Base-by-base conservation (phyloP, 2,797 vertebrate genomes). In the Hoplostethus mediterraneus region DNA sequence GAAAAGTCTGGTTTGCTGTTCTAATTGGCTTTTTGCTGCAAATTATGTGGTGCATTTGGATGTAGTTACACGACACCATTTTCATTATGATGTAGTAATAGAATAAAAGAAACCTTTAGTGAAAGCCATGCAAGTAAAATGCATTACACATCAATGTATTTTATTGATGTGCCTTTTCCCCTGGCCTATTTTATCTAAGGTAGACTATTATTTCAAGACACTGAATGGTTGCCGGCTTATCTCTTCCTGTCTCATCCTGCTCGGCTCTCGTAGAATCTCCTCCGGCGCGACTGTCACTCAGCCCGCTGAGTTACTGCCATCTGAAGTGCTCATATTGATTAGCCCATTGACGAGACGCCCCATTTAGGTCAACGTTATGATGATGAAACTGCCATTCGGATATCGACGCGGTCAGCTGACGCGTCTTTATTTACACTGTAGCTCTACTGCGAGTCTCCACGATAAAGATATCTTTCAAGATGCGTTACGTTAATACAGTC, bases 331-430 rank as follows among this genome's bases (percentile, higher is more conserved):
- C 12, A 3, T 59, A 81, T 84, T 38, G 75, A 87, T 82, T 73
- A 2, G 7, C 70, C 33, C 63, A 81, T 80, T 57, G 85, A 88
- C 72, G 14, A 66, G 36, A 0, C 17, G 85, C 64, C 77, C n/a
- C 69, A 44, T 73, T 61, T 38, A 30, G 61, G 47, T 70, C 70
- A 31, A 8, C 2, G 66, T 68, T 61, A 58, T 57, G 63, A 62
- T 63, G 78, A 87, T 80, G 51, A 80, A 82, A 68, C 33, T 6
- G 36, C 51, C 11, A 4, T 74, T 78, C 77, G 67, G 71, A 66
- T 77, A 74, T 61, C 8, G 71, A 83, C 30, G 67, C 8, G 51
- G 60, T 69, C 59, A 16, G 69, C 63, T 59, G 67, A 58, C 16
- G 60, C 36, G 56, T 67, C 73, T 75, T 48, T 82, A 75, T 79